Conservation (phyloP, 2,888 invertebrate genomes). For the Dinocampus coccinellae region DNA sequence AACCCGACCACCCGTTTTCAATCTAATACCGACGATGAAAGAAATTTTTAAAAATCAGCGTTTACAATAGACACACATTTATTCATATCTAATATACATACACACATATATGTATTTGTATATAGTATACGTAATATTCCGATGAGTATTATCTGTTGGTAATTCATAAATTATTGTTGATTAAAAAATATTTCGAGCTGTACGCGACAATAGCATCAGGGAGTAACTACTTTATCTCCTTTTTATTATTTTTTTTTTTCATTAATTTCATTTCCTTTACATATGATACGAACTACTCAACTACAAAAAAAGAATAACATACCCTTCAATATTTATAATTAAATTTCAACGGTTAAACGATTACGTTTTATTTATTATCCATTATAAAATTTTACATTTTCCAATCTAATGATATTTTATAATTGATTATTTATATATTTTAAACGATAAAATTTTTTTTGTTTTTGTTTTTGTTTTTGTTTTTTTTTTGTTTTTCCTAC, state of each 20-base stretch:
- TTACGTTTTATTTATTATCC: background rate
- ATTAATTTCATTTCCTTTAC: background rate
- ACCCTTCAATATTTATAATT: background rate
- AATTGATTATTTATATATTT: no score
- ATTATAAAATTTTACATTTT: background rate
- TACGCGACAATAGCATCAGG: background rate
- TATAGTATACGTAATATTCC: background rate
- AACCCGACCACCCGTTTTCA: constrained; percentile 38
- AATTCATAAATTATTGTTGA: background rate
- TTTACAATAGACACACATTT: constrained; percentile 13
- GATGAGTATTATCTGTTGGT: background rate
- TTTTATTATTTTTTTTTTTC: background rate
- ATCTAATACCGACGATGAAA: constrained; percentile 43
- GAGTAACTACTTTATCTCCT: background rate
- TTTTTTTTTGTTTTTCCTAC: background rate
- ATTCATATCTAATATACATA: background rate
- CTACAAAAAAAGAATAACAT: background rate
- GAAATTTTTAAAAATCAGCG: constrained; percentile 30
- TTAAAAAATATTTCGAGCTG: background rate
- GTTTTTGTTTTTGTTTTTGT: constrained; percentile 16
- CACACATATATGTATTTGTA: background rate
- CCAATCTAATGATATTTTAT: constrained; percentile 6
- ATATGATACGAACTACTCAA: background rate
- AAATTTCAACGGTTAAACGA: background rate
- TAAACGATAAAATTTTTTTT: no score